These are phyloP conservation scores for Cochlearius cochlearius DNA, from an alignment of 2,113 vertebrate genomes.

Conservation along the genomic window DNA sequence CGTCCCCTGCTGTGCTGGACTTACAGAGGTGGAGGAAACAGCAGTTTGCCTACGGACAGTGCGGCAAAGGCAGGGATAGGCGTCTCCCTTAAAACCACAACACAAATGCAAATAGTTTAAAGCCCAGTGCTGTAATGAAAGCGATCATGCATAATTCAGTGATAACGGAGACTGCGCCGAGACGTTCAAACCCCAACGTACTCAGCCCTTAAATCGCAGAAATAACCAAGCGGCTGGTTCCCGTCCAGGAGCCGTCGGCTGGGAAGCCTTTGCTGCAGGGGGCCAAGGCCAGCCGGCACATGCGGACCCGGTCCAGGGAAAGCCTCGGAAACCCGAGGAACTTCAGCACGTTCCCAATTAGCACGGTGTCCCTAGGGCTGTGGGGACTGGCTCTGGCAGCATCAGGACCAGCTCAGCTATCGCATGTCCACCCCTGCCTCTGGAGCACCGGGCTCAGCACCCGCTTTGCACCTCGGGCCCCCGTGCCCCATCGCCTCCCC, in stretches of 20 bases:
- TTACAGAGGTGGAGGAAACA: neutral
- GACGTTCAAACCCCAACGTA: accelerated
- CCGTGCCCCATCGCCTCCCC: accelerated
- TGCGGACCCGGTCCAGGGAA: accelerated
- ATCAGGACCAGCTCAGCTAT: accelerated
- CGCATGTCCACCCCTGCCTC: accelerated
- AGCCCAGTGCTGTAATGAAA: neutral
- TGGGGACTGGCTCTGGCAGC: accelerated
- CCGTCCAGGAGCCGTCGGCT: neutral
- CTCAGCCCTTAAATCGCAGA: neutral
- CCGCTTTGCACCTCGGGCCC: accelerated
- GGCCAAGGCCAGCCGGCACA: accelerated
- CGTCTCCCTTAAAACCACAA: neutral
- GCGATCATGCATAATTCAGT: neutral
- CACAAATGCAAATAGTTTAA: accelerated
- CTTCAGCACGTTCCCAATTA: neutral
- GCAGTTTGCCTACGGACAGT: accelerated
- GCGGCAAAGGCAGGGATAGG: neutral
- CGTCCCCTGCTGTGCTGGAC: accelerated
- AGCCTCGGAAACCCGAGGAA: neutral
- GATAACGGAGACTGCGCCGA: accelerated
- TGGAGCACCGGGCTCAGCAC: accelerated
- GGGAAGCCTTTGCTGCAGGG: neutral
- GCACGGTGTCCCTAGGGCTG: accelerated
- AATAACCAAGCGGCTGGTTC: neutral